Percentiles rank a stretch among this genome's conserved stretches.
phyloP scores from a whole-genome alignment of 1,140 invertebrate species.

The Lasioglossum albipes region DNA sequence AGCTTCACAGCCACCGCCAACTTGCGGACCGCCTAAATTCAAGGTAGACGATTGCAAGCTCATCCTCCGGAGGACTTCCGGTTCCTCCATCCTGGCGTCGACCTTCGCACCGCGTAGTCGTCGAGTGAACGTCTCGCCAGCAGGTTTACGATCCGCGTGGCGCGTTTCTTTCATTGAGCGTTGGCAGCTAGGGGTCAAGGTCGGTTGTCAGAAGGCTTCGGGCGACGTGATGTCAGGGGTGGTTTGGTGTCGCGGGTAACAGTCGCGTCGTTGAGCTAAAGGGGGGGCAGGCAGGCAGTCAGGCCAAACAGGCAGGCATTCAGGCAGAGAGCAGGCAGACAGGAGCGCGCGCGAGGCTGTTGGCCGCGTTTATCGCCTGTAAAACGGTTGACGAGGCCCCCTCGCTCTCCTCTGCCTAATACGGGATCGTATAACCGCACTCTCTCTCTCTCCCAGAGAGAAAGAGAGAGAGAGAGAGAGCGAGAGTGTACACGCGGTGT shows the following conservation, averaged over 20 bases:
- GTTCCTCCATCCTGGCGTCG: too few relatives aligned
- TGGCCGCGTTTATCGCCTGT: slow-evolving; percentile 53
- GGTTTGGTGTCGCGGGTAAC: neutral
- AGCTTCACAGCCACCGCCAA: too few relatives aligned
- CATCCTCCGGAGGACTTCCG: too few relatives aligned
- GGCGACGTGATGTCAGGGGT: neutral
- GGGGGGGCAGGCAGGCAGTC: too few relatives aligned
- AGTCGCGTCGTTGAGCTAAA: neutral
- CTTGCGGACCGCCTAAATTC: too few relatives aligned
- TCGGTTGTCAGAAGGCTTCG: neutral
- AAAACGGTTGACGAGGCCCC: slow-evolving; percentile 36
- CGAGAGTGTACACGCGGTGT: neutral
- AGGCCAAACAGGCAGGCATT: too few relatives aligned
- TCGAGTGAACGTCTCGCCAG: too few relatives aligned
- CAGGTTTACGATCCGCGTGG: slow-evolving; percentile 7
- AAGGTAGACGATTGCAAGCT: too few relatives aligned
- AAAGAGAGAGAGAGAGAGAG: neutral
- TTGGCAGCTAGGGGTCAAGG: slow-evolving; percentile 48
- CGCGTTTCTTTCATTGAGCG: slow-evolving; percentile 24
- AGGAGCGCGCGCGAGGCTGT: neutral
- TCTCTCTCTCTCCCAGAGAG: too few relatives aligned
- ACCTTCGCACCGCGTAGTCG: too few relatives aligned
- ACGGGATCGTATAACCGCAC: slow-evolving; percentile 33
- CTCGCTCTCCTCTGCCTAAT: slow-evolving; percentile 20
- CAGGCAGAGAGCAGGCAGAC: too few relatives aligned